Evolutionary conservation across 2,888 invertebrate species (phyloP), one percentile per base, ranked within the genome.

Genomic region (Glyphotaelius pellucidus): DNA sequence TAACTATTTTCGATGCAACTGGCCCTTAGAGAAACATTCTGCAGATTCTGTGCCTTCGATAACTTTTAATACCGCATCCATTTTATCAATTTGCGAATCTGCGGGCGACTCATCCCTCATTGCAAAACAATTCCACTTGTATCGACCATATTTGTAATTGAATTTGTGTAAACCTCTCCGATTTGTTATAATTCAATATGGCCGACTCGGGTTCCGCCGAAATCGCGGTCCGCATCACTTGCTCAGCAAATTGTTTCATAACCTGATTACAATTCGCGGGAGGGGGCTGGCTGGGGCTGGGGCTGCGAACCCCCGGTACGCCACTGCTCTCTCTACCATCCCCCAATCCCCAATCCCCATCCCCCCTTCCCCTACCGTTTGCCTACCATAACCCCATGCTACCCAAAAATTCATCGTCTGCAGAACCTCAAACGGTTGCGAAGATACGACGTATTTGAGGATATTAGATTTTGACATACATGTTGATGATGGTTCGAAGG

Each of bases 241-340:
- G 92, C 81, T 89, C 92, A 81, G 91, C 93, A 93, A 93, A 93
- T 93, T 93, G 93, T 93, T 93, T 93, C 92, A 92, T 93, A 93
- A 93, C 93, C 93, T 93, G 93, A 93, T 93, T 93, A 93, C 89
- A 92, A 90, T 89, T 93, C 93, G 93, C 92, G 93, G 90, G 83
- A 92, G 92, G 93, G 87, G 92, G 93, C 47, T 87, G 67, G 52
- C 31, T 31, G 47, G 52, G 42, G 12, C 42, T 12, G 42, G 32
- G 84, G 31, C 38, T 84, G 67, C 67, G 67, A 67, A 67, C 67
- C 67, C 67, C 67, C 9, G 9, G 67, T 67, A 67, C 67, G 67
- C 67, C 67, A 67, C 67, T 67, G 67, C 67, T 67, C 67, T 67
- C 67, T 25, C 67, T 25, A 7, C 25, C n/a, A 9, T 9, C 67